Evolutionary conservation across 2,797 vertebrate species (phyloP), one percentile per base, ranked within the genome.

Genomic region (Alectoris magna): DNA sequence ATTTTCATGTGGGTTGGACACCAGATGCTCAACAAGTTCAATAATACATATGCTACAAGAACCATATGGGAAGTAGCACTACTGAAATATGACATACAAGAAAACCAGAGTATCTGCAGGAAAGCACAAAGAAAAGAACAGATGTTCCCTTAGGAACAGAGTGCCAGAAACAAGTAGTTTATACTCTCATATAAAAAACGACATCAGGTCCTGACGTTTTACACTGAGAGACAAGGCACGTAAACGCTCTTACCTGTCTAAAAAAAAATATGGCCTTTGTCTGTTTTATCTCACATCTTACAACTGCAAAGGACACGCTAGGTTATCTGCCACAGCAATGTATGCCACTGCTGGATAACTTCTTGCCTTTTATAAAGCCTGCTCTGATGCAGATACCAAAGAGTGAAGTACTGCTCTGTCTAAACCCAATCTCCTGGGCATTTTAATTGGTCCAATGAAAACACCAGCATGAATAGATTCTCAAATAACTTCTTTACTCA

Each of bases 371-470:
- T 51, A 34, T 15, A 31, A 71, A 77, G 63, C 36, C 60, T 73
- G 23, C 59, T 88, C 14, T 58, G 77, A 29, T 17, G 51, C 74
- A 84, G 41, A 49, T 14, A 74, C 46, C 55, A 43, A 10, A 81
- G 17, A 90, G 14, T 5, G 11, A 9, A 0, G 0, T 38, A 44
- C 22, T 58, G 16, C 36, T 44, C 43, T 22, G 23, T 55, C 88
- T 91, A 58, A 84, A 81, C 80, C 11, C 22, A 22, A 14, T 12
- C 48, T 88, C 44, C 15, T 17, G 16, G 12, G 38, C 73, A 76
- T 92, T 93, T 87, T 79, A 90, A 93, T 55, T 74, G 76, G 56
- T 90, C 95, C 75, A 83, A 17, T 39, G 38, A 64, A 94, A 92
- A 93, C 39, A 72, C 11, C 24, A 70, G 27, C 0, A 2, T 26